These are phyloP conservation scores for Aix galericulata DNA, from an alignment of 2,113 vertebrate genomes.

Conservation along the genomic window DNA sequence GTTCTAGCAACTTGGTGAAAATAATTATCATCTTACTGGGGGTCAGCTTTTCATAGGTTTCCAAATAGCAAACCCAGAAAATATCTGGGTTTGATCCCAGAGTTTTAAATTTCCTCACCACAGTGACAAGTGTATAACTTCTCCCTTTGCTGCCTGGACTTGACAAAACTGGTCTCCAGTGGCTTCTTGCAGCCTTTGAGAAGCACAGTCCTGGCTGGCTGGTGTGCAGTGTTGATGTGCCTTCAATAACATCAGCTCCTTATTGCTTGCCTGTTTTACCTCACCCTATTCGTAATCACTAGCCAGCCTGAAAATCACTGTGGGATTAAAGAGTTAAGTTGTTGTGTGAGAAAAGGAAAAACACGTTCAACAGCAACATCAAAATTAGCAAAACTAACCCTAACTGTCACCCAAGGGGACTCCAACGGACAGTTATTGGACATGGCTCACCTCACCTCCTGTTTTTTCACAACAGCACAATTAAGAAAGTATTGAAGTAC, in stretches of 20 bases:
- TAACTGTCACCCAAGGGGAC: background rate
- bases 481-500: background rate
- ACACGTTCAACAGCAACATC: background rate
- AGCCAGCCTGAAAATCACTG: background rate
- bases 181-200: background rate
- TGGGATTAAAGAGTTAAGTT: background rate
- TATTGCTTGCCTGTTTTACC: background rate
- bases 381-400: background rate
- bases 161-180: background rate
- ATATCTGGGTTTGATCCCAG: background rate
- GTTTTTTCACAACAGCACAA: background rate
- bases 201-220: fast-evolving
- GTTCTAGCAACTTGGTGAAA: background rate
- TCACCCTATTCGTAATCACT: background rate
- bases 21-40: background rate
- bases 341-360: background rate
- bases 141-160: background rate
- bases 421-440: background rate
- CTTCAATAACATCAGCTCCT: background rate
- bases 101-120: background rate
- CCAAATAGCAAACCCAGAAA: no score
- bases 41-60: background rate
- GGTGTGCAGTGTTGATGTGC: background rate
- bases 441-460: background rate
- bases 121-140: background rate